Percentiles rank a stretch among this genome's conserved stretches.
Evolutionary conservation across 2,797 vertebrate species (phyloP).

Genomic region (Lepidocolaptes lacrymiger): DNA sequence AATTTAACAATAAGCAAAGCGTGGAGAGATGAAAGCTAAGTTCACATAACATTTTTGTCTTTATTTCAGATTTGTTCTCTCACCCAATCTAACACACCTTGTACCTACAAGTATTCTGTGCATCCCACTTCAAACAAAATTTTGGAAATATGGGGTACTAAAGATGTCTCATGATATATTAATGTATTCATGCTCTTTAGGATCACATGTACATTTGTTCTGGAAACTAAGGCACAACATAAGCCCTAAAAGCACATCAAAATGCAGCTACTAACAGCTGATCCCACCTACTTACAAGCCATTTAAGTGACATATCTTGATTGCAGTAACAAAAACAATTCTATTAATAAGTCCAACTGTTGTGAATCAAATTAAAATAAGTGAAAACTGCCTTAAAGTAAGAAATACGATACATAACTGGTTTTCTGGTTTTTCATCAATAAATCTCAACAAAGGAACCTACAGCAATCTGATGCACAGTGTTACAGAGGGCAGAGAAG

Average conservation of each 20-base stretch:
- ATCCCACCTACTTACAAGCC: background rate
- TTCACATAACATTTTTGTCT: background rate
- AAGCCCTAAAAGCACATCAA: background rate
- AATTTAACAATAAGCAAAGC: background rate
- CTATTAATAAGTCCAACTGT: background rate
- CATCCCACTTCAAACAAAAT: background rate
- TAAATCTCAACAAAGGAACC: background rate
- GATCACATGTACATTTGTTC: background rate
- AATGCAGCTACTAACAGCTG: background rate
- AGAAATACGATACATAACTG: background rate
- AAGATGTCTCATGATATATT: background rate
- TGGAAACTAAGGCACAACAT: background rate
- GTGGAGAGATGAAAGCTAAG: background rate
- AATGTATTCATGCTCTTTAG: background rate
- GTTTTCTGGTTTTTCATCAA: background rate
- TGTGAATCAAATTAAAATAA: background rate
- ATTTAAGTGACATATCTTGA: background rate
- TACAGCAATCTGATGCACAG: background rate
- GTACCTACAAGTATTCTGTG: background rate
- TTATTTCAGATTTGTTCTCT: background rate
- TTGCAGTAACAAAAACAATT: background rate
- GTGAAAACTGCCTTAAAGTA: background rate
- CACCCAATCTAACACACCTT: background rate
- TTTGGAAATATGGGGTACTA: background rate
- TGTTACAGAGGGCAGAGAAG: background rate